These are phyloP conservation scores for Drosophila stalkeri DNA, from an alignment of 2,888 invertebrate species.

Conservation along the genomic window DNA sequence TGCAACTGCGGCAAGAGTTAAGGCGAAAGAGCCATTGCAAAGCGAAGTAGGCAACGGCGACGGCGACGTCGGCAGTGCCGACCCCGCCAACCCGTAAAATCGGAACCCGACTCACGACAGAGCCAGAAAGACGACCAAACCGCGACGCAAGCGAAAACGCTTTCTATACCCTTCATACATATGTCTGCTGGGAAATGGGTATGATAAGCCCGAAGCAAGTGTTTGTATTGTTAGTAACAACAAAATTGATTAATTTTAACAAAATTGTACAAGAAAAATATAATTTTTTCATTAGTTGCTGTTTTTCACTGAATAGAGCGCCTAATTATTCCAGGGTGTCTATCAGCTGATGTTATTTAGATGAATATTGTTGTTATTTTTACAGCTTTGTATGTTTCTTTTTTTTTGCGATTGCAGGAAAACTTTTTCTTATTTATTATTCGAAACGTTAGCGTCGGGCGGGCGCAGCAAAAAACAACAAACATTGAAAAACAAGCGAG, in stretches of 20 bases:
- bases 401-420: slow-evolving; percentile 74
- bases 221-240: neutral
- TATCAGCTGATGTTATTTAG: neutral
- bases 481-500: slow-evolving; percentile 71
- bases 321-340: slow-evolving; percentile 13
- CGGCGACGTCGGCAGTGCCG: slow-evolving; percentile 27
- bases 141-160: slow-evolving; percentile 72
- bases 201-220: neutral
- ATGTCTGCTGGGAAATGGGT: neutral
- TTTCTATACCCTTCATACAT: slow-evolving; percentile 46
- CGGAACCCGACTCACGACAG: slow-evolving; percentile 36
- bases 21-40: slow-evolving; percentile 41
- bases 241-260: neutral
- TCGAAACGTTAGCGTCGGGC: slow-evolving; percentile 64
- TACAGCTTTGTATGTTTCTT: slow-evolving; percentile 44
- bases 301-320: neutral
- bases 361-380: slow-evolving; percentile 55
- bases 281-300: too few species aligned
- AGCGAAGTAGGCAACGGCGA: slow-evolving; percentile 29
- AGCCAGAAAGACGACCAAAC: slow-evolving; percentile 52
- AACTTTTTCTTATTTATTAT: slow-evolving; percentile 84
- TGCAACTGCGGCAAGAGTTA: slow-evolving; percentile 76
- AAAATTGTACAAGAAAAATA: too few species aligned
- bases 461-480: slow-evolving; percentile 63
- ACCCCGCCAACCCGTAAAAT: slow-evolving; percentile 30